These are phyloP conservation scores for Axinella damicornis DNA, from an alignment of 37 sponge, comb jelly and placozoan species.

Conservation along the genomic window DNA sequence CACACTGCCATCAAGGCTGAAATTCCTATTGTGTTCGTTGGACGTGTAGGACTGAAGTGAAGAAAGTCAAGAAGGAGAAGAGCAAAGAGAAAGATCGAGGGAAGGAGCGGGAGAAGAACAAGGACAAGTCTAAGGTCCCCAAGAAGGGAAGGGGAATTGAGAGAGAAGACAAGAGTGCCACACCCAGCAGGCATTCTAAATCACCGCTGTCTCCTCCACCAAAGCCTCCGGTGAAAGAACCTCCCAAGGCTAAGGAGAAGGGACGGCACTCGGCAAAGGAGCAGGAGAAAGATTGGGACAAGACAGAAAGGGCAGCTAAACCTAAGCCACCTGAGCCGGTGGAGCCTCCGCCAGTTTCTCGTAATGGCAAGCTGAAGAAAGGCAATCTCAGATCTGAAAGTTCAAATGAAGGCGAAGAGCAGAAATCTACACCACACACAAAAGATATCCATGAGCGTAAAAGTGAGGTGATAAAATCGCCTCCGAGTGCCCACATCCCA, in stretches of 20 bases:
- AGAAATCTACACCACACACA: background rate
- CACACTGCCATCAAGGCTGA: background rate
- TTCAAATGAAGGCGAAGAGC: background rate
- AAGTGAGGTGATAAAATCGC: background rate
- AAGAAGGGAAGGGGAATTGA: background rate
- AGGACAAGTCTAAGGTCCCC: background rate
- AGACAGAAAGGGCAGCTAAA: background rate
- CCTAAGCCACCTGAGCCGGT: background rate
- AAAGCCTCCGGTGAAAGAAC: too few species aligned
- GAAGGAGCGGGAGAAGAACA: slow-evolving; percentile 4
- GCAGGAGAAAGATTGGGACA: slow-evolving; percentile 9
- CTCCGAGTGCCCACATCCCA: background rate
- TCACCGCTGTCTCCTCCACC: too few species aligned
- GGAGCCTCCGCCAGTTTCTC: too few species aligned
- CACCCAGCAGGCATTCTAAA: background rate
- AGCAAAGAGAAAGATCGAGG: background rate
- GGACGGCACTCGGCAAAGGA: background rate
- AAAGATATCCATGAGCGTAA: background rate
- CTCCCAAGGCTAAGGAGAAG: background rate
- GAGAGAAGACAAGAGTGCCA: background rate
- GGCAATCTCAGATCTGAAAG: background rate
- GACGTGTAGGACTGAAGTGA: background rate
- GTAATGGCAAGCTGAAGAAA: background rate
- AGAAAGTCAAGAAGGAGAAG: background rate
- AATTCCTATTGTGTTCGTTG: background rate